A percentile compares a stretch with the other conserved stretches of the same genome.
These are phyloP conservation scores for Cheilosia pagana DNA, from an alignment of 2,888 invertebrate species.

Conservation along the genomic window DNA sequence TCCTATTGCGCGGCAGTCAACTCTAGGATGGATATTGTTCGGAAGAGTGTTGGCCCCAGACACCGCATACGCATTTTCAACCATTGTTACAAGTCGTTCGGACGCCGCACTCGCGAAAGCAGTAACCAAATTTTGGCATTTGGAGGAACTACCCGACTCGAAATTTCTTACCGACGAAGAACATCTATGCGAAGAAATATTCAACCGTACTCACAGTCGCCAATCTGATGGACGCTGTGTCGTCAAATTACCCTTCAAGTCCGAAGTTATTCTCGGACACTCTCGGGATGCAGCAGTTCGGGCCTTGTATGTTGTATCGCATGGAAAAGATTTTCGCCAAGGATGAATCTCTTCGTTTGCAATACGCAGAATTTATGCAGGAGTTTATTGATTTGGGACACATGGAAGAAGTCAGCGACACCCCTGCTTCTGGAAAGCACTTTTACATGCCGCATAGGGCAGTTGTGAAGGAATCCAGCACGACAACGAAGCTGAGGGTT, in stretches of 20 bases:
- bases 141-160: not conserved
- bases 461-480: conserved; percentile 41
- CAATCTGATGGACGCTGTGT: conserved; percentile 34
- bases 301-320: not conserved
- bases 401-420: not conserved
- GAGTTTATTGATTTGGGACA: conserved; percentile 34
- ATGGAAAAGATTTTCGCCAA: conserved; percentile 2
- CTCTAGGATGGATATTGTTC: conserved; percentile 20
- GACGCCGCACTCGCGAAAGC: conserved; percentile 23
- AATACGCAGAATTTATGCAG: conserved; percentile 35
- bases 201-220: not conserved
- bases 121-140: conserved; percentile 23
- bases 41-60: conserved; percentile 4
- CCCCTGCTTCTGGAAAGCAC: conserved; percentile 4
- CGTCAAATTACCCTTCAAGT: conserved; percentile 12
- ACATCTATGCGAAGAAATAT: conserved; percentile 11
- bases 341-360: not conserved
- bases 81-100: not conserved
- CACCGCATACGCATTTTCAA: not conserved
- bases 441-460: conserved; percentile 39
- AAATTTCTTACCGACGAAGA: conserved; percentile 20
- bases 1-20: conserved; percentile 14
- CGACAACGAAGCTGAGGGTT: conserved; percentile 40
- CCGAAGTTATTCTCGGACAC: conserved; percentile 3
- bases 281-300: conserved; percentile 13